These are phyloP conservation scores for Lamprotornis superbus DNA, from an alignment of 2,113 vertebrate genomes.

Conservation along the genomic window DNA sequence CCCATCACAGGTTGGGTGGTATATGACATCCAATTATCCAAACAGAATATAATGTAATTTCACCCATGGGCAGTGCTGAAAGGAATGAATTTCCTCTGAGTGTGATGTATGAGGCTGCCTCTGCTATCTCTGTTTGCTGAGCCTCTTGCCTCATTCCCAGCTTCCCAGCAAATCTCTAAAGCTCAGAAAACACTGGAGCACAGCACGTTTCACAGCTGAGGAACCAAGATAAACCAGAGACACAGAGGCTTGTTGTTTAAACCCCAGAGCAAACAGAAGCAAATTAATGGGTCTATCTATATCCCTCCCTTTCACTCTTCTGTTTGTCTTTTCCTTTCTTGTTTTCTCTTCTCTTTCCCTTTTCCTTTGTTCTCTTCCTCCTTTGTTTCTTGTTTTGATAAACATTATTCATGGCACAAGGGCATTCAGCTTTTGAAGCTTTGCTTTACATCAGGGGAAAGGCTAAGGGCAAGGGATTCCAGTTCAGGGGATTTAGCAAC, in stretches of 20 bases:
- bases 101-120: constrained; percentile 60
- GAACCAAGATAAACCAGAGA: constrained; percentile 71
- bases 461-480: not conserved
- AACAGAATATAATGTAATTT: constrained; percentile 73
- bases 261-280: constrained; percentile 56
- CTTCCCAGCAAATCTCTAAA: constrained; percentile 66
- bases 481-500: not conserved
- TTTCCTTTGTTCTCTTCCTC: constrained; percentile 33
- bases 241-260: constrained; percentile 35
- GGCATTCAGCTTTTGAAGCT: constrained; percentile 8
- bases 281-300: constrained; percentile 69
- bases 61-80: constrained; percentile 75
- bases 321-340: constrained; percentile 35
- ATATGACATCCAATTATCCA: constrained; percentile 71
- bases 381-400: constrained; percentile 65
- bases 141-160: constrained; percentile 28
- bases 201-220: constrained; percentile 71
- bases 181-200: constrained; percentile 58
- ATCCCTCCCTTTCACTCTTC: constrained; percentile 28
- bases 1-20: constrained; percentile 13
- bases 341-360: not conserved
- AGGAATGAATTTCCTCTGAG: constrained; percentile 57
- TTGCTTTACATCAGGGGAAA: not conserved
- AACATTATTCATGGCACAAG: constrained; percentile 44
- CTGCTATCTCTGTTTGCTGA: constrained; percentile 62